These are phyloP conservation scores for Lophius piscatorius DNA, from an alignment of 2,113 vertebrate species.

Conservation along the genomic window DNA sequence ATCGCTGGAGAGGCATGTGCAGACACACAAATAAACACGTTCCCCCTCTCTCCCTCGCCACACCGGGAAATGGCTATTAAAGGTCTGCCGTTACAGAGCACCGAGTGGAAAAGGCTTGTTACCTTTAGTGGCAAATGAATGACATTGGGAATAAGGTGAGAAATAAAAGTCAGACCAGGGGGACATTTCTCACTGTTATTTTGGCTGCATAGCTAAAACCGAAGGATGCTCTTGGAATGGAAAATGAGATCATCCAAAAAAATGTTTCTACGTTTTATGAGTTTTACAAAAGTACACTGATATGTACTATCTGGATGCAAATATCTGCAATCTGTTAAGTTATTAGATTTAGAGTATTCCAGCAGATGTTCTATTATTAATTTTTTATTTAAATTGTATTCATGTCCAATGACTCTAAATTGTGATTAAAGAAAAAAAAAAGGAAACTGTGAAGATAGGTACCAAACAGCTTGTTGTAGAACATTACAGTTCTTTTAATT, in stretches of 20 bases:
- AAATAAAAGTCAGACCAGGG: constrained; percentile 76
- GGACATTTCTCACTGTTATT: constrained; percentile 73
- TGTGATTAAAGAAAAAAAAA: constrained; percentile 1
- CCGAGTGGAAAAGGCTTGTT: constrained; percentile 80
- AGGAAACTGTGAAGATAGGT: constrained; percentile 6
- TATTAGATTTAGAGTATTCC: background rate
- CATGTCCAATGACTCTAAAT: constrained; percentile 5
- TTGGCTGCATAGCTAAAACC: constrained; percentile 43
- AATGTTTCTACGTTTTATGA: too few relatives aligned
- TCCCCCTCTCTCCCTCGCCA: constrained; percentile 75
- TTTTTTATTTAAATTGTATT: constrained; percentile 12
- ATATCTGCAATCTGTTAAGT: background rate
- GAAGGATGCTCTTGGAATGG: constrained; percentile 43
- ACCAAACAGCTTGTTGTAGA: too few relatives aligned
- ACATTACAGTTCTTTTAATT: background rate
- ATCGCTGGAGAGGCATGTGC: constrained; percentile 85
- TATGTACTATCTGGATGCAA: too few relatives aligned
- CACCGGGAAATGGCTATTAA: constrained; percentile 84
- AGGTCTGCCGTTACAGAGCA: constrained; percentile 81
- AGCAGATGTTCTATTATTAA: background rate
- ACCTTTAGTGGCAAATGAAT: constrained; percentile 84
- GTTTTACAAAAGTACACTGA: too few relatives aligned
- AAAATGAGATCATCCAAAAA: constrained; percentile 42
- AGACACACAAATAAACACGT: constrained; percentile 83
- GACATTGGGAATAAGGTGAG: constrained; percentile 81